These are phyloP conservation scores for Corythoichthys haematopterus DNA, from an alignment of 2,113 vertebrate genomes.

Conservation along the genomic window DNA sequence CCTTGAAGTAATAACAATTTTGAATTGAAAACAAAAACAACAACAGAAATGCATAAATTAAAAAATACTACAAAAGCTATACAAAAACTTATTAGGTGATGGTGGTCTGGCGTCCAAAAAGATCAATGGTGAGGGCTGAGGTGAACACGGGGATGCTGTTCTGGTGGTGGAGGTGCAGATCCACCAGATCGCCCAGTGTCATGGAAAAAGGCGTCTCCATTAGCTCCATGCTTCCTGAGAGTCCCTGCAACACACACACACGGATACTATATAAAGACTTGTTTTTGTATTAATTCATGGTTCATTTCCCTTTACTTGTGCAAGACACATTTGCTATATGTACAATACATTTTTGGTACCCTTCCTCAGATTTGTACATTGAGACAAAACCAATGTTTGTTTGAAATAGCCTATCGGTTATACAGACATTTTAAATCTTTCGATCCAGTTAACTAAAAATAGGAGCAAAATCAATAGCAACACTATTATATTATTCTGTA, in stretches of 20 bases:
- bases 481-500: too few species aligned
- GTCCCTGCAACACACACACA: constrained; percentile 58
- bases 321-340: too few species aligned
- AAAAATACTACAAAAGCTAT: neutral
- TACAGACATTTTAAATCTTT: too few species aligned
- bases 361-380: too few species aligned
- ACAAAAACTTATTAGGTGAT: constrained; percentile 6
- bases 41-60: neutral
- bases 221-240: constrained; percentile 83
- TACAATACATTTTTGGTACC: too few species aligned
- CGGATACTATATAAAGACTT: too few species aligned
- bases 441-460: too few species aligned
- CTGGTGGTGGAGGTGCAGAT: constrained; percentile 87
- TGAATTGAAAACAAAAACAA: neutral
- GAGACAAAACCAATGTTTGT: too few species aligned
- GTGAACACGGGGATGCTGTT: constrained; percentile 97
- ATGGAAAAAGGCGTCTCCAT: constrained; percentile 89
- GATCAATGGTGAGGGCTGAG: constrained; percentile 89
- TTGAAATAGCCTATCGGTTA: too few species aligned
- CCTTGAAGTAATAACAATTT: neutral
- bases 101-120: constrained; percentile 90
- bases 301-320: too few species aligned
- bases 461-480: too few species aligned
- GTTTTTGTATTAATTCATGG: too few species aligned
- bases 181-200: constrained; percentile 81